Conservation (phyloP, 2,113 vertebrate species). For the Hydrolagus affinis region DNA sequence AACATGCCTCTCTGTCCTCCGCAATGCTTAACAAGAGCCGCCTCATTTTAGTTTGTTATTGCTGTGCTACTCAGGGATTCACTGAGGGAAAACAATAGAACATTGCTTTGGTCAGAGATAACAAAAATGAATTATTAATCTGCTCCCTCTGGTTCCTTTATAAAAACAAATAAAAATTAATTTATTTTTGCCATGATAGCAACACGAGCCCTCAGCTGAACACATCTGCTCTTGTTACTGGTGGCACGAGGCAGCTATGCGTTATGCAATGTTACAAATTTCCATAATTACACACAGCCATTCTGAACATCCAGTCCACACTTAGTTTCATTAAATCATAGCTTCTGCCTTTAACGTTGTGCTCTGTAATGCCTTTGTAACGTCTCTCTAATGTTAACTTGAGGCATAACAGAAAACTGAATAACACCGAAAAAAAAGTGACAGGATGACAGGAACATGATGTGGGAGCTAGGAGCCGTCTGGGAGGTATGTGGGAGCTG, state of each 20-base stretch:
- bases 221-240: not conserved
- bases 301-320: not conserved
- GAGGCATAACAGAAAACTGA: no score
- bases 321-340: not conserved
- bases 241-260: not conserved
- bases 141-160: not conserved
- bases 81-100: not conserved
- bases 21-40: not conserved
- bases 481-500: not conserved
- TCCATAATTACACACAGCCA: not conserved
- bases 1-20: no score
- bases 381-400: no score
- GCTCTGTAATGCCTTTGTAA: not conserved
- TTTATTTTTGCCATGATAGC: not conserved
- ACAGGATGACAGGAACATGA: no score
- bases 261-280: not conserved
- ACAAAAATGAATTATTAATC: no score
- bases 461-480: no score
- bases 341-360: not conserved
- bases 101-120: not conserved
- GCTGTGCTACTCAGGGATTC: not conserved
- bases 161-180: not conserved
- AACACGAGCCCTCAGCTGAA: not conserved
- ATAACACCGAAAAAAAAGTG: no score
- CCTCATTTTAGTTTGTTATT: not conserved